Percentiles rank a stretch among this genome's conserved stretches.
Evolutionary conservation across 2,797 vertebrate species (phyloP).

Genomic region (Sebastes diploproa): DNA sequence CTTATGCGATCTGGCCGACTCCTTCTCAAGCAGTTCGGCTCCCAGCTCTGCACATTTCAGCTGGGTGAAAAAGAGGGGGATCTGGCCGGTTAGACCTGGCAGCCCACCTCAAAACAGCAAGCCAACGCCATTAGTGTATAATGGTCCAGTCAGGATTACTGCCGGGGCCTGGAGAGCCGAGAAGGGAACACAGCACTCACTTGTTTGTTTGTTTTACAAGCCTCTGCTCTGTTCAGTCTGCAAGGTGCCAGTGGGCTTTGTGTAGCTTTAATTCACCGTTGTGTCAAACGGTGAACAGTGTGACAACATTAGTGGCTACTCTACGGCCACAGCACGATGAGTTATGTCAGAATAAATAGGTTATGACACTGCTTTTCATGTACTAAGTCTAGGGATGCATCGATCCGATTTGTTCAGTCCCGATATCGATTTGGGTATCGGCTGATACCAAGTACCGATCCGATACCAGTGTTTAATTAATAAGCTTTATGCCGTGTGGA

Average conservation of each 20-base stretch:
- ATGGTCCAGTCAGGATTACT: conserved; percentile 77
- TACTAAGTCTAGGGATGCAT: background rate
- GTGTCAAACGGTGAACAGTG: conserved; percentile 26
- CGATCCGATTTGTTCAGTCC: no score
- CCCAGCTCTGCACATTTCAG: conserved; percentile 42
- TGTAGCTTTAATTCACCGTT: conserved; percentile 54
- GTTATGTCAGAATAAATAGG: conserved; percentile 39
- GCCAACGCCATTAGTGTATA: conserved; percentile 76
- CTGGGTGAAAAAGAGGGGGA: conserved; percentile 60
- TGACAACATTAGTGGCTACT: conserved; percentile 42
- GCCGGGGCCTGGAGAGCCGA: conserved; percentile 64
- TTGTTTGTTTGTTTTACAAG: conserved; percentile 79
- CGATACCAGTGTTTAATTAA: no score
- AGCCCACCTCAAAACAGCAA: conserved; percentile 62
- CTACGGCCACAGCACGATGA: conserved; percentile 13
- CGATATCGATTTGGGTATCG: no score
- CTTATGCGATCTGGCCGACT: conserved; percentile 16
- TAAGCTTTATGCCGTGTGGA: no score
- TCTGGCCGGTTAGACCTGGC: conserved; percentile 67
- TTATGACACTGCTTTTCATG: conserved; percentile 22
- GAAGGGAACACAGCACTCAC: conserved; percentile 67
- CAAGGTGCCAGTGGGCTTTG: conserved; percentile 73
- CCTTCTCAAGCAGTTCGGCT: conserved; percentile 21
- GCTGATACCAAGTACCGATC: no score
- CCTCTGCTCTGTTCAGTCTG: conserved; percentile 54